Conservation (phyloP, 1,140 invertebrate genomes). For the Ostrea edulis region DNA sequence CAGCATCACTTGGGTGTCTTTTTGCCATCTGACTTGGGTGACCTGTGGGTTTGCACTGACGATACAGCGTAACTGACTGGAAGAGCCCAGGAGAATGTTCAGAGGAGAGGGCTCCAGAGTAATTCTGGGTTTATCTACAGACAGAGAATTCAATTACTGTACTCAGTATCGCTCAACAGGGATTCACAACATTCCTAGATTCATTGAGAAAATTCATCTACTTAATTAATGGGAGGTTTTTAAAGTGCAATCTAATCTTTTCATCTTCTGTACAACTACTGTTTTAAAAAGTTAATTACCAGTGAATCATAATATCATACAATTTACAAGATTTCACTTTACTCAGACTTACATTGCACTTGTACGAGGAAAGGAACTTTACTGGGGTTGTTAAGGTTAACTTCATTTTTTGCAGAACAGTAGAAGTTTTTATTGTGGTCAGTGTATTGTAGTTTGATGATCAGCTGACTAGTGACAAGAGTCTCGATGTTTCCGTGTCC, state of each 20-base stretch:
- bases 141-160: neutral
- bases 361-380: slow-evolving; percentile 48
- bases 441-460: slow-evolving; percentile 53
- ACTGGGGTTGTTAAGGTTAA: slow-evolving; percentile 56
- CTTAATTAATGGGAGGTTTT: neutral
- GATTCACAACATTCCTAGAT: neutral
- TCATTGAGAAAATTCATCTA: slow-evolving; percentile 25
- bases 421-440: slow-evolving; percentile 63
- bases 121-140: slow-evolving; percentile 63
- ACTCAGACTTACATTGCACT: slow-evolving; percentile 62
- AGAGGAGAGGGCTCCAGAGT: slow-evolving; percentile 57
- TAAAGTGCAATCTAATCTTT: neutral
- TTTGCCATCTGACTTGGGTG: slow-evolving; percentile 60
- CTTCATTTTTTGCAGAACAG: slow-evolving; percentile 61
- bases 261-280: neutral
- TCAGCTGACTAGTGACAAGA: slow-evolving; percentile 52
- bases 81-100: slow-evolving; percentile 46
- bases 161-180: neutral
- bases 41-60: slow-evolving; percentile 68
- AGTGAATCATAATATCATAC: neutral
- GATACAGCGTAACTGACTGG: slow-evolving; percentile 58
- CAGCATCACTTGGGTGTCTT: slow-evolving; percentile 52
- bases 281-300: neutral
- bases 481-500: neutral
- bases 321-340: neutral